Conservation (phyloP, 2,888 invertebrate species). For the Parnassius apollo region DNA sequence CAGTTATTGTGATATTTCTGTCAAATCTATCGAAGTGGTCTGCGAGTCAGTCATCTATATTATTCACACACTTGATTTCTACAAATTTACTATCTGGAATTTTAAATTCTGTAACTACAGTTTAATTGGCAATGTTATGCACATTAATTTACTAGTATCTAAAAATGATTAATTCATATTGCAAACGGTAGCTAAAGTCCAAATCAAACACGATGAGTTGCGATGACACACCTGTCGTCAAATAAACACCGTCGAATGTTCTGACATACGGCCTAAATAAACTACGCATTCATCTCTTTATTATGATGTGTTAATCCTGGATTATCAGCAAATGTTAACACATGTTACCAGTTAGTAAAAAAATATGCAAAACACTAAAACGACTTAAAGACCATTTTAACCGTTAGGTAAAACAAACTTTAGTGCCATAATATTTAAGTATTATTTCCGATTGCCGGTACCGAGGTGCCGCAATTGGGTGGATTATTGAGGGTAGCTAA, state of each 20-base stretch:
- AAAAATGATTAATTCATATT: conserved; percentile 21
- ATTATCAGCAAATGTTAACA: conserved; percentile 81
- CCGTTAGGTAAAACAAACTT: conserved; percentile 41
- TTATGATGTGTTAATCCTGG: conserved; percentile 81
- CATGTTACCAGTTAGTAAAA: conserved; percentile 80
- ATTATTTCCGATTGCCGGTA: conserved; percentile 39
- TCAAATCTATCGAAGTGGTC: too few species aligned
- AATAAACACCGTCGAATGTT: conserved; percentile 64
- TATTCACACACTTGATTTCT: too few species aligned
- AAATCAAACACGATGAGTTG: conserved; percentile 64
- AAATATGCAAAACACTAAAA: conserved; percentile 42
- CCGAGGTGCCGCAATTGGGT: conserved; percentile 59
- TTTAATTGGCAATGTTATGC: conserved; percentile 13
- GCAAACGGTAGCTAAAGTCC: conserved; percentile 11
- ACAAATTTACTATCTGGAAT: background rate
- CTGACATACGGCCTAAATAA: conserved; percentile 76
- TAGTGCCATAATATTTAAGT: conserved; percentile 41
- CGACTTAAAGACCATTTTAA: conserved; percentile 33
- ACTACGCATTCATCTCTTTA: conserved; percentile 78
- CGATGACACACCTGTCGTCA: conserved; percentile 69
- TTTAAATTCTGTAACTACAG: conserved; percentile 11
- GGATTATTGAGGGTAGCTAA: conserved; percentile 78
- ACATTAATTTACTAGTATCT: conserved; percentile 11
- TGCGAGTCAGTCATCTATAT: too few species aligned
- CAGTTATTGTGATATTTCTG: too few species aligned